Evolutionary conservation across 2,113 vertebrate species (phyloP), one percentile per base, ranked within the genome.

Genomic region (Puntigrus tetrazona): DNA sequence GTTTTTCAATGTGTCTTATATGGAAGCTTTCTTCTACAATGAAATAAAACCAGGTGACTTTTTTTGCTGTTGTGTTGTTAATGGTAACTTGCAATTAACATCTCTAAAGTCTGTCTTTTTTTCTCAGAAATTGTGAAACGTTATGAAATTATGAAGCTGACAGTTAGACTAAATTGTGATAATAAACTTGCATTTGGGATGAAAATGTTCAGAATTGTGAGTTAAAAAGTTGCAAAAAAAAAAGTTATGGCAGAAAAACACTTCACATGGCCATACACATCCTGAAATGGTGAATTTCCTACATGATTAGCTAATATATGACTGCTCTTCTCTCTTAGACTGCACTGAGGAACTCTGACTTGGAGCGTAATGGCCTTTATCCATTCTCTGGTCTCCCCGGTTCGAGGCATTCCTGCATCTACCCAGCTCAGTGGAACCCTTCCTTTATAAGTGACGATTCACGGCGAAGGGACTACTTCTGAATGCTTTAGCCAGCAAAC

Each of bases 381-480:
- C 96, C 97, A 2, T 99, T 97, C 94, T 95, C 95, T 5, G 97
- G 97, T 65, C 91, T 98, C 80, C 98, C 98, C 0, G 98, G 98
- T 11, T 98, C 98, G 5, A 96, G 98, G 69, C 97, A 99, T 87
- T 99, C 98, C 5, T 99, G 97, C 91, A 98, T 99, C 90, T 99
- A 99, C 87, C 97, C 98, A 0, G 97, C 97, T 82, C 96, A 97
- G 87, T 99, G 97, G 92, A 99, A 99, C 91, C 98, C 97, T 0
- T 97, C 97, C 73, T 99, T 99, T 89, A 96, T 96, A 88, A 96
- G 96, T n/a, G 98, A 99, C 0, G 98, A 99, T 90, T 96, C 96
- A 83, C 94, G 97, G 78, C 94, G 97, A 88, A 94, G 98, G 91
- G 98, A 99, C 94, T 99, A 99, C 91, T 99, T 99, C 89, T 99